Evolutionary conservation across 2,113 vertebrate genomes (phyloP).

Genomic region (Heterocephalus glaber): DNA sequence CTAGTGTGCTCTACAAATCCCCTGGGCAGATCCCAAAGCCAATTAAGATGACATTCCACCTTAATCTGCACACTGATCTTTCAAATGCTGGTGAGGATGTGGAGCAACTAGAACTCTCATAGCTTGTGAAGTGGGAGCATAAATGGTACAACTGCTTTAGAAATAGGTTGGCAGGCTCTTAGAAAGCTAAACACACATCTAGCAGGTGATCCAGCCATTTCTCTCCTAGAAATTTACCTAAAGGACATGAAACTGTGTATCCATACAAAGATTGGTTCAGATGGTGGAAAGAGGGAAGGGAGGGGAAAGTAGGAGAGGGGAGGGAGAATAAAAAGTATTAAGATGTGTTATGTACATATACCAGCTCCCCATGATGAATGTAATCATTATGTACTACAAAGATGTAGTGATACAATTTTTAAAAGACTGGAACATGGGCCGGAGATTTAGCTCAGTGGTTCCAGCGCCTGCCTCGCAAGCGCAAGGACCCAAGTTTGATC

Average conservation of each 20-base stretch:
- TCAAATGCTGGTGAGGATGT: background rate
- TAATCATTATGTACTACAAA: background rate
- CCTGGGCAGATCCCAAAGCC: background rate
- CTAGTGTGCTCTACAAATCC: background rate
- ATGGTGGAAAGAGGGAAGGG: background rate
- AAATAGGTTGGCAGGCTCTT: background rate
- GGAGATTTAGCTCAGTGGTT: too few species aligned
- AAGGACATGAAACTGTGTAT: background rate
- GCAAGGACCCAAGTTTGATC: too few species aligned
- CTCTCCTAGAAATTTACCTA: background rate
- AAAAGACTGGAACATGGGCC: too few species aligned
- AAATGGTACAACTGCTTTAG: background rate
- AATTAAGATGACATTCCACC: background rate
- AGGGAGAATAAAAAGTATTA: background rate
- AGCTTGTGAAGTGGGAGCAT: background rate
- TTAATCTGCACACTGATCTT: background rate
- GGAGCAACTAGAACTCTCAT: background rate
- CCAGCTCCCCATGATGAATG: background rate
- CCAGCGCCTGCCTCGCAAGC: too few species aligned
- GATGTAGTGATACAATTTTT: background rate
- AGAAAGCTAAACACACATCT: background rate
- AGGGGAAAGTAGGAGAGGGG: background rate
- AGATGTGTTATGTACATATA: background rate
- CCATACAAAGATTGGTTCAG: background rate
- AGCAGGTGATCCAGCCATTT: background rate